These are phyloP conservation scores for Panopea generosa DNA, from an alignment of 2,888 invertebrate genomes.

Conservation along the genomic window DNA sequence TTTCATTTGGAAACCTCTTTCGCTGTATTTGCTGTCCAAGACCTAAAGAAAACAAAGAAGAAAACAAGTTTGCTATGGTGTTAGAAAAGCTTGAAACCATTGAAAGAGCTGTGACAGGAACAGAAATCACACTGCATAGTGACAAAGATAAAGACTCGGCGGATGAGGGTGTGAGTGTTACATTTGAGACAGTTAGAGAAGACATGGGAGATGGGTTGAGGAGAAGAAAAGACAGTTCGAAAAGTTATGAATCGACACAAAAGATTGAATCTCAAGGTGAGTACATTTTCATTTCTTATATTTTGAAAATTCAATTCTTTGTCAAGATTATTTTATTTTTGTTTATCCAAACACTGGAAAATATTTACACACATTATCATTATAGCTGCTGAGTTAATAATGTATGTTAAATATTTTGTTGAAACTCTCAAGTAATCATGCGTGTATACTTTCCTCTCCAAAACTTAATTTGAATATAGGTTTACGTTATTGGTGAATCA, in stretches of 20 bases:
- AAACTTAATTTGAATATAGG: no score
- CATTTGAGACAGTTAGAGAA: conserved; percentile 46
- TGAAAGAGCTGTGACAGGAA: conserved; percentile 42
- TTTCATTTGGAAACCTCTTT: conserved; percentile 78
- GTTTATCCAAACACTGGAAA: no score
- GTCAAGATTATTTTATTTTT: no score
- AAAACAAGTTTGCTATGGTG: conserved; percentile 68
- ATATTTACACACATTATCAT: no score
- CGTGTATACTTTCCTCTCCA: no score
- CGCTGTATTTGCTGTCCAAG: conserved; percentile 77
- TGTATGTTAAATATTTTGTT: no score
- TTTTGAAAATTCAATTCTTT: no score
- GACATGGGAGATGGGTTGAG: conserved; percentile 38
- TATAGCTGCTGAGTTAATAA: no score
- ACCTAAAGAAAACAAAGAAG: conserved; percentile 62
- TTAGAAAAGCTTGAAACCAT: conserved; percentile 69
- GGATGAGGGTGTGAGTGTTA: conserved; percentile 49
- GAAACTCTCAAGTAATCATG: no score
- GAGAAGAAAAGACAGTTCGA: conserved; percentile 33
- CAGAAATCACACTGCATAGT: conserved; percentile 16
- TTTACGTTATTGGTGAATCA: no score
- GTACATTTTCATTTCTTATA: no score
- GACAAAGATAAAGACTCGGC: conserved; percentile 23
- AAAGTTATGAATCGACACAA: conserved; percentile 1
- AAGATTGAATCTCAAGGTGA: no score